Evolutionary conservation across 2,797 vertebrate genomes (phyloP), one percentile per base, ranked within the genome.

Genomic region (Denticeps clupeoides): DNA sequence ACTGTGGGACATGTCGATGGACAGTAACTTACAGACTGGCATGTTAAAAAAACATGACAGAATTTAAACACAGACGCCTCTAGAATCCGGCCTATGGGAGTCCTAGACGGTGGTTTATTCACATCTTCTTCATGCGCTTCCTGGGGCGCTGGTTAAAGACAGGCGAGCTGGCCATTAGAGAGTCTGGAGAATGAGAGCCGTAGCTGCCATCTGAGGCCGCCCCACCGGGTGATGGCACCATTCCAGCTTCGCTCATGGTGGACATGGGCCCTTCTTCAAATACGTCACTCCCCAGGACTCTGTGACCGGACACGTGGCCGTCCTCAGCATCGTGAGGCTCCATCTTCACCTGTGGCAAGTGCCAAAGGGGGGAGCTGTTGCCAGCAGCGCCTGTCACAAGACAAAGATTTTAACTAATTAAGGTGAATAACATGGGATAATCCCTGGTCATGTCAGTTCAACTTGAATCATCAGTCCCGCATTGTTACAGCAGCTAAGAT

Each of bases 241-340:
- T 93, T 72, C 32, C 93, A 1, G 90, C 85, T 71, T 97, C 95
- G 1, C 91, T 98, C 83, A 99, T 95, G 45, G 89, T 91, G 8
- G 95, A 99, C 95, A 99, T 97, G 1, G 95, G 92, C 3, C 71
- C 79, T 2, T 97, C 95, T 68, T 98, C 95, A 3, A 99, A 99
- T 49, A 96, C 92, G 2, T 97, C 91, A 0, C 87, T 87, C 3
- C 89, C 85, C 55, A 97, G 68, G 47, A 92, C 89, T 0, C 82
- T 81, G 3, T 83, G 91, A 9, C 85, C 79, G 0, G 84, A 67
- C 0, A 79, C 83, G 10, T 84, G 87, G 55, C 82, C 77, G 45
- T 97, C 95, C 35, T 97, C 93, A 0, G 72, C 83, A 6, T 97
- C 95, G 58, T 95, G 93, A 0, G 93, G 93, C 57, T 99, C 95